Percentiles rank a stretch among this genome's conserved stretches.
These are phyloP conservation scores for Beris chalybata DNA, from an alignment of 2,888 invertebrate genomes.

Conservation along the genomic window DNA sequence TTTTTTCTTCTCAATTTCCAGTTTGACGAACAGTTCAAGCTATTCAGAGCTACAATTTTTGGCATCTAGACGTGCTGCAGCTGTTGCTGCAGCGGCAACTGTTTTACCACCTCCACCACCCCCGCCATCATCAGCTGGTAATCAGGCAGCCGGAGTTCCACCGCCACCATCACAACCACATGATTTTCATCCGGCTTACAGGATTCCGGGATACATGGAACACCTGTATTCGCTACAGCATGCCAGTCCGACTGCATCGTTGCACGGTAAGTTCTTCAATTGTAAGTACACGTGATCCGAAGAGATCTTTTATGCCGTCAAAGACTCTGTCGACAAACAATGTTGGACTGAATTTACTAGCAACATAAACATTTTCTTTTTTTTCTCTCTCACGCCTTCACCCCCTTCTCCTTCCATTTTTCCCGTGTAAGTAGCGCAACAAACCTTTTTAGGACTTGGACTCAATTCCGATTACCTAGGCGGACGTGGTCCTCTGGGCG, in stretches of 20 bases:
- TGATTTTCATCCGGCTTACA: constrained; percentile 67
- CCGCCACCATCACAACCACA: constrained; percentile 61
- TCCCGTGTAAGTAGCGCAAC: background rate
- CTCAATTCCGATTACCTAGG: constrained; percentile 66
- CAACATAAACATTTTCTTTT: no score
- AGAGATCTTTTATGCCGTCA: no score
- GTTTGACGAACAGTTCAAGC: constrained; percentile 44
- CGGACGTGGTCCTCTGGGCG: constrained; percentile 49
- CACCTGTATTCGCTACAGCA: constrained; percentile 75
- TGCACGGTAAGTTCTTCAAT: constrained; percentile 63
- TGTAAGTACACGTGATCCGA: constrained; percentile 4
- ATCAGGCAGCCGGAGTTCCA: constrained; percentile 50
- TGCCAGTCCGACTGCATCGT: constrained; percentile 67
- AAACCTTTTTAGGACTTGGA: constrained; percentile 59
- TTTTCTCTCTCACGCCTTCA: no score
- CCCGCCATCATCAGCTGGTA: constrained; percentile 52
- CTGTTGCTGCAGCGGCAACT: constrained; percentile 58
- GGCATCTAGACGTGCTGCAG: constrained; percentile 56
- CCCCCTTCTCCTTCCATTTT: no score
- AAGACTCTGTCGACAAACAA: no score
- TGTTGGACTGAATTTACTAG: no score
- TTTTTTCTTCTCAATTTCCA: constrained; percentile 21
- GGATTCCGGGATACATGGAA: constrained; percentile 76
- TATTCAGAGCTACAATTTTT: constrained; percentile 56
- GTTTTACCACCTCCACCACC: constrained; percentile 46